phyloP scores from a whole-genome alignment of 2,888 invertebrate genomes.

The Cerastoderma edule region DNA sequence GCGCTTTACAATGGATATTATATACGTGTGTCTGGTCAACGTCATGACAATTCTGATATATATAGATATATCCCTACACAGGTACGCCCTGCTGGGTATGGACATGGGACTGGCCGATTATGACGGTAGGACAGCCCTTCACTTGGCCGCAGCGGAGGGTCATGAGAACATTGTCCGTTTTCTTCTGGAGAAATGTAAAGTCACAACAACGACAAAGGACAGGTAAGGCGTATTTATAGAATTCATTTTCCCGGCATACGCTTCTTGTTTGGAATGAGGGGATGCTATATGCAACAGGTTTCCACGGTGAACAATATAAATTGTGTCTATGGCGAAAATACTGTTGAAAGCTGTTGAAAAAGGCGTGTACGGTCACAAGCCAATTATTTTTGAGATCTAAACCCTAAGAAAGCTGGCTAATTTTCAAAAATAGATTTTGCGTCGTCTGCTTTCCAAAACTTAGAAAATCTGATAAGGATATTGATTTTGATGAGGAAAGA shows the following conservation, averaged over 20 bases:
- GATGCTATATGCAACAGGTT: neutral
- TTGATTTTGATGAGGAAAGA: no score
- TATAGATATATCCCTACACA: conserved; percentile 42
- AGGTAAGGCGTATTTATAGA: conserved; percentile 84
- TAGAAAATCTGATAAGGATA: no score
- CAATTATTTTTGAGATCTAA: neutral
- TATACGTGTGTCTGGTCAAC: neutral
- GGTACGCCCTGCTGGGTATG: conserved; percentile 91
- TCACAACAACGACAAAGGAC: conserved; percentile 91
- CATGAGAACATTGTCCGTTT: conserved; percentile 95
- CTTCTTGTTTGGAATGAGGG: neutral
- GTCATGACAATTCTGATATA: neutral
- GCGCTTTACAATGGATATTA: neutral
- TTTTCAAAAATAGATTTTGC: no score
- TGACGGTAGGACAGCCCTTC: conserved; percentile 97
- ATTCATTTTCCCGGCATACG: neutral
- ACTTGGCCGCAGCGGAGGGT: conserved; percentile 97
- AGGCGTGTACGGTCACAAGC: neutral
- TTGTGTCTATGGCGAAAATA: neutral
- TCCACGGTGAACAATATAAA: neutral
- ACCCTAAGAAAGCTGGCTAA: no score
- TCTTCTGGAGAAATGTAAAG: conserved; percentile 93
- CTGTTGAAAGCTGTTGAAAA: neutral
- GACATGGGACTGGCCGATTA: conserved; percentile 97
- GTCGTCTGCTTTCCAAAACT: no score